Evolutionary conservation across 2,113 vertebrate species (phyloP), one percentile per base, ranked within the genome.

Genomic region (Coreoperca whiteheadi): DNA sequence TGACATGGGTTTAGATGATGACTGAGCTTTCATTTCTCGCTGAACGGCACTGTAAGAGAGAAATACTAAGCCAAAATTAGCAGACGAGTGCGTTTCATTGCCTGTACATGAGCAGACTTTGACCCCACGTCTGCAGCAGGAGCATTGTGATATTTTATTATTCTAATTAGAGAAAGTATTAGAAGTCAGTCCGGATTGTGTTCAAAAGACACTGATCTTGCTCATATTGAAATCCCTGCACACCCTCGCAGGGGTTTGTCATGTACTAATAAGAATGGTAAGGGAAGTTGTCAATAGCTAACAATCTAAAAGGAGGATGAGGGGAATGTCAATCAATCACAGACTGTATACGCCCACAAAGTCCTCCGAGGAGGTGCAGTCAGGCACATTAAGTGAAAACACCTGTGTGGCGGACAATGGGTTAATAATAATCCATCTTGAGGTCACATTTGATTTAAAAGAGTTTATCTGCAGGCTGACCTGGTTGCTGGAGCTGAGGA

Each of bases 401-500:
- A 73, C 56, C 63, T 60, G 39, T 28, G 23, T 46, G 69, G 10
- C 57, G n/a, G 30, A 37, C 2, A 8, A 10, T 14, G 25, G 43
- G 63, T 41, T 34, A 32, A 32, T 60, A 57, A 57, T 0, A 14
- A 51, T 73, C 46, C 39, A 15, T 53, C 51, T 67, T 46, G 4
- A 65, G 57, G 6, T 57, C 71, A 20, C 57, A 5, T 73, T 77
- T 79, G 37, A 71, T 82, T 70, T 77, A n/a, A 54, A 74, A 23
- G 28, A 20, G 48, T 71, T 60, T 34, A 80, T 86, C 64, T 73
- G 48, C 68, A 18, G 37, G 60, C 72, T 61, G 66, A 51, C 39
- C 68, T 82, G 66, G 60, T 39, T 25, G 34, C 59, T 66, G 79
- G 14, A n/a, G 78, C 77, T 16, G 10, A 81, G 78, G 80, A 88